Percentiles rank a stretch among this genome's conserved stretches.
phyloP scores from a whole-genome alignment of 2,888 invertebrate genomes.

The Agapetus fuscipes region DNA sequence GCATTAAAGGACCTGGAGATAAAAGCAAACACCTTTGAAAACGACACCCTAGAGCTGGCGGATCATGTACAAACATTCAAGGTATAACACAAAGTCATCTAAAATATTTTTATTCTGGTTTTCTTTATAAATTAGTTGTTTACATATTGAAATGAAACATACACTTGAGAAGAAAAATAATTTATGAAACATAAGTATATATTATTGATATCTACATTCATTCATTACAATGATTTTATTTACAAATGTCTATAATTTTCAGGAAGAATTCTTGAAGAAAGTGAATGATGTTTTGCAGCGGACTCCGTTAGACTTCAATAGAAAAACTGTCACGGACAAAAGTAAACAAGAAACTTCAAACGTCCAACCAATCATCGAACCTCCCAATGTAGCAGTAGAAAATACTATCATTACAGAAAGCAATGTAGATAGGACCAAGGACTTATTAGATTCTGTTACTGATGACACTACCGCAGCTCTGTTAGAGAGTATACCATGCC shows the following conservation, averaged over 20 bases:
- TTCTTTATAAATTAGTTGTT: no score
- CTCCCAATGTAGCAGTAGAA: conserved; percentile 4
- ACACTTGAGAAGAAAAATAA: no score
- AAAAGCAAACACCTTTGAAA: conserved; percentile 52
- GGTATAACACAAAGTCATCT: no score
- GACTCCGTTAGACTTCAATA: conserved; percentile 63
- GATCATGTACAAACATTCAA: conserved; percentile 65
- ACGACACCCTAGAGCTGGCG: conserved; percentile 55
- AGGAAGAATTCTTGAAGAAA: conserved; percentile 64
- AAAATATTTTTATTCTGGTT: no score
- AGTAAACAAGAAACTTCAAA: conserved; percentile 34
- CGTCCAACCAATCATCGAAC: conserved; percentile 10
- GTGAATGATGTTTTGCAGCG: conserved; percentile 61
- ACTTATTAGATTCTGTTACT: conserved; percentile 15
- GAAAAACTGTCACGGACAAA: conserved; percentile 28
- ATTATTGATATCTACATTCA: no score
- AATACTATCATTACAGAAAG: conserved; percentile 6
- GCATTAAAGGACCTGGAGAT: conserved; percentile 56
- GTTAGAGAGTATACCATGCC: conserved; percentile 6
- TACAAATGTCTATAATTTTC: conserved; percentile 29
- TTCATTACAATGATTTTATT: no score
- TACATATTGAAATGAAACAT: no score
- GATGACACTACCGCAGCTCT: conserved; percentile 18
- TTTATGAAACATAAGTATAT: no score
- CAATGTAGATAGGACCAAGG: conserved; percentile 10